A percentile compares a stretch with the other conserved stretches of the same genome.
Evolutionary conservation across 2,888 invertebrate species (phyloP).

Genomic region (Harpagoxenus sublaevis): DNA sequence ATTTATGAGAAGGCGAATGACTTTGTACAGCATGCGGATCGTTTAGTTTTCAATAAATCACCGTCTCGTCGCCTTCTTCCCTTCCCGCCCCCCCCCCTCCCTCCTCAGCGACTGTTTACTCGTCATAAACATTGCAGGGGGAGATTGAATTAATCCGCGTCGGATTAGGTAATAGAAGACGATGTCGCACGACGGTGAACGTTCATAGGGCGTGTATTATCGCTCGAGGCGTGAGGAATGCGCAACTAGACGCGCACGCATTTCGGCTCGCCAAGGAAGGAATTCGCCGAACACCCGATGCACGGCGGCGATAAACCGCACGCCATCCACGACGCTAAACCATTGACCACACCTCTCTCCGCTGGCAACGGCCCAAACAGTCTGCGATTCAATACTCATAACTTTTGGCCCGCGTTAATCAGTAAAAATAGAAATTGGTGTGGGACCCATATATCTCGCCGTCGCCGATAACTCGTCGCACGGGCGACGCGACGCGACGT

Average conservation of each 20-base stretch:
- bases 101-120: constrained; percentile 16
- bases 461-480: constrained; percentile 1
- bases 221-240: constrained; percentile 21
- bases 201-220: constrained; percentile 21
- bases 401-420: constrained; percentile 64
- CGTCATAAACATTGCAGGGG: constrained; percentile 5
- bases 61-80: too few species aligned
- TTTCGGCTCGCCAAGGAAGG: constrained; percentile 13
- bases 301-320: neutral
- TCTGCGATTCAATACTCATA: constrained; percentile 41
- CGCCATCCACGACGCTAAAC: neutral
- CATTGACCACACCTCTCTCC: constrained; percentile 11
- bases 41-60: constrained; percentile 46
- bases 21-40: neutral
- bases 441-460: constrained; percentile 71
- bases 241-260: constrained; percentile 31
- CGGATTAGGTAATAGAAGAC: constrained; percentile 26
- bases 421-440: constrained; percentile 75
- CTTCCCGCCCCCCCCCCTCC: too few species aligned
- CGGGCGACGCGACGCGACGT: neutral
- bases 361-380: constrained; percentile 17
- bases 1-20: constrained; percentile 38
- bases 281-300: constrained; percentile 10
- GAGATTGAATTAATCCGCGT: neutral
- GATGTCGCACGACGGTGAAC: neutral